phyloP scores from a whole-genome alignment of 2,113 vertebrate genomes.

The Callocephalon fimbriatum region DNA sequence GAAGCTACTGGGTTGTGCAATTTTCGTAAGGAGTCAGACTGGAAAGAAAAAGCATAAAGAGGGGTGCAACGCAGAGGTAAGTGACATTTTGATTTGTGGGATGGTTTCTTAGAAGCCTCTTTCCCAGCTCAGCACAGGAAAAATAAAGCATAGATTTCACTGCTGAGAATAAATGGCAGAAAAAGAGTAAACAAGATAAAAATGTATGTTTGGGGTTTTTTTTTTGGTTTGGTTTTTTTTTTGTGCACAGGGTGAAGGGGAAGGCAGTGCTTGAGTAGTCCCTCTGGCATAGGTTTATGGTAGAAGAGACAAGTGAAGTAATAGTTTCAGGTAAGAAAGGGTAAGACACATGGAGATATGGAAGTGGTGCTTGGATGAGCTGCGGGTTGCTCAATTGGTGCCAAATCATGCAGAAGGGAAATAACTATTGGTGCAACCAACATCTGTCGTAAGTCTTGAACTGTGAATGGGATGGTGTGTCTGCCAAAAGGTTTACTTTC shows the following conservation, averaged over 20 bases:
- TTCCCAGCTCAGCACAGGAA: neutral
- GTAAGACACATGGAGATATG: neutral
- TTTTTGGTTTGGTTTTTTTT: neutral
- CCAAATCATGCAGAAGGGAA: neutral
- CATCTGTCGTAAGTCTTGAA: neutral
- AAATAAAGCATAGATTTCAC: neutral
- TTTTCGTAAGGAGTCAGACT: neutral
- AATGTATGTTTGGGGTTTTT: neutral
- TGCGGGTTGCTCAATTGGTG: neutral
- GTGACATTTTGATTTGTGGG: rapidly evolving
- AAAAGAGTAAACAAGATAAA: too few relatives aligned
- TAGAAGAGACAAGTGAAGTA: neutral
- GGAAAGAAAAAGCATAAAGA: neutral
- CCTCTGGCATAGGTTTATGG: neutral
- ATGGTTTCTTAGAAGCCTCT: neutral
- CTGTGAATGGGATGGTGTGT: too few relatives aligned
- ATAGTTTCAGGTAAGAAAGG: neutral
- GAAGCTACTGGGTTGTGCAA: neutral
- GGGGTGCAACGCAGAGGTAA: neutral
- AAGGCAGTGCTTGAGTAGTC: neutral
- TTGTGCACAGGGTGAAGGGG: neutral
- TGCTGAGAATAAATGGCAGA: neutral
- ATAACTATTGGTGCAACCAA: neutral
- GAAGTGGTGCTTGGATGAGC: neutral
- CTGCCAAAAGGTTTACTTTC: neutral